Evolutionary conservation across 2,797 vertebrate genomes (phyloP).

Genomic region (Clarias pachynema): DNA sequence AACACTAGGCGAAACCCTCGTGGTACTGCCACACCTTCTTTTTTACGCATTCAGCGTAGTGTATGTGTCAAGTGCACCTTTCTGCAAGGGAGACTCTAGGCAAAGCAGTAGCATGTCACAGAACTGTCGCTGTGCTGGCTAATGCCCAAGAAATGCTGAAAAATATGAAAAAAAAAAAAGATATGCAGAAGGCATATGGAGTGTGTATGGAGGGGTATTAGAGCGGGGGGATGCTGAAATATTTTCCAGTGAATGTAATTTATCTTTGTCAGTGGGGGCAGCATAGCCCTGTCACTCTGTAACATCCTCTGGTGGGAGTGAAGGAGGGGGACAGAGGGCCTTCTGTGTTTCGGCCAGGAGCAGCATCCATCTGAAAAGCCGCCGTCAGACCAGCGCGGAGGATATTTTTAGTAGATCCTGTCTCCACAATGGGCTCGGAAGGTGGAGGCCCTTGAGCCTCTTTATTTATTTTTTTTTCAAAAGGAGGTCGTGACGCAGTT

Average conservation of each 20-base stretch:
- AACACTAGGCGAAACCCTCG: not conserved
- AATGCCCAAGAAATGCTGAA: conserved; percentile 60
- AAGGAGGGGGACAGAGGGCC: conserved; percentile 67
- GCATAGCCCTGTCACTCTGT: conserved; percentile 78
- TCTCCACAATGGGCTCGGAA: conserved; percentile 62
- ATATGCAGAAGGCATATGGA: conserved; percentile 36
- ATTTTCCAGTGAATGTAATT: conserved; percentile 78
- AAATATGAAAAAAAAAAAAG: conserved; percentile 38
- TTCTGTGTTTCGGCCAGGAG: conserved; percentile 75
- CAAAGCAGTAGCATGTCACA: conserved; percentile 63
- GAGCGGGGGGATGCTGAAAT: conserved; percentile 59
- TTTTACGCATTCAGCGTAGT: not conserved
- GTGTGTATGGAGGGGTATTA: conserved; percentile 5
- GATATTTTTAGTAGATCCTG: conserved; percentile 72
- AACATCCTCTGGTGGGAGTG: conserved; percentile 72
- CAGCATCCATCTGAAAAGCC: conserved; percentile 73
- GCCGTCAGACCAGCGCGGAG: conserved; percentile 36
- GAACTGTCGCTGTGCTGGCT: conserved; percentile 66
- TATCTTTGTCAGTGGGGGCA: conserved; percentile 78
- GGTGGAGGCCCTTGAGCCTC: conserved; percentile 54
- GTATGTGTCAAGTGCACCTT: conserved; percentile 47
- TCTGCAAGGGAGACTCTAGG: conserved; percentile 50
- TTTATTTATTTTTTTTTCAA: conserved; percentile 36
- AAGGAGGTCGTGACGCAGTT: conserved; percentile 16
- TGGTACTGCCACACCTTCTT: conserved; percentile 13